These are phyloP conservation scores for Cataglyphis rosenhaueri DNA, from an alignment of 2,888 invertebrate genomes.

Conservation along the genomic window DNA sequence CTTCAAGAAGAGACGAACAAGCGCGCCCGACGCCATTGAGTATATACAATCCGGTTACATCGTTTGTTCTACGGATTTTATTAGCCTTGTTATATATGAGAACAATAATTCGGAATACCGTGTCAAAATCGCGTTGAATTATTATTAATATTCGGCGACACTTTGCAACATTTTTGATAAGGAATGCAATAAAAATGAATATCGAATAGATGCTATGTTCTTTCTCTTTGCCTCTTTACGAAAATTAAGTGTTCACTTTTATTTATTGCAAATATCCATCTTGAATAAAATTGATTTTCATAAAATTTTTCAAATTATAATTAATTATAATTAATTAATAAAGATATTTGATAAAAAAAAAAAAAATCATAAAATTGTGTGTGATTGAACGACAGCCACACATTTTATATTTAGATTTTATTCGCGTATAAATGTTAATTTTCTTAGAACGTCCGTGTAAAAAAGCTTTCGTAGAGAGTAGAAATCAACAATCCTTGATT, in stretches of 20 bases:
- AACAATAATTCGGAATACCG: slow-evolving; percentile 35
- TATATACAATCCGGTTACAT: slow-evolving; percentile 10
- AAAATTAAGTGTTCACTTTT: neutral
- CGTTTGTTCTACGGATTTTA: slow-evolving; percentile 40
- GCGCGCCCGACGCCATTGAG: slow-evolving; percentile 29
- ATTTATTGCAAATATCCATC: neutral
- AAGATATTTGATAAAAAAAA: too few relatives aligned
- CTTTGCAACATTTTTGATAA: slow-evolving; percentile 16
- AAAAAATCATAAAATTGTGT: neutral
- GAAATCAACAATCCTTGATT: slow-evolving; percentile 24
- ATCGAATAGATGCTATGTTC: neutral
- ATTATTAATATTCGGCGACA: slow-evolving; percentile 23
- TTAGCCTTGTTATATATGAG: slow-evolving; percentile 42
- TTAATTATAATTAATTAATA: neutral
- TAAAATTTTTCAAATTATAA: neutral
- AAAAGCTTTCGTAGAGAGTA: neutral
- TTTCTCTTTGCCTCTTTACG: neutral
- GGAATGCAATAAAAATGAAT: neutral
- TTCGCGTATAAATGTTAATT: slow-evolving; percentile 6
- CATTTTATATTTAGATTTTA: neutral
- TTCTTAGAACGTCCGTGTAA: neutral
- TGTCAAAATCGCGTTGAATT: slow-evolving; percentile 12
- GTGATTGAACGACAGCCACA: neutral
- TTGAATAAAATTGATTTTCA: neutral
- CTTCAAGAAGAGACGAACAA: neutral